Percentiles rank a stretch among this genome's conserved stretches.
phyloP scores from a whole-genome alignment of 2,888 invertebrate genomes.

The Alloplasta piceator region DNA sequence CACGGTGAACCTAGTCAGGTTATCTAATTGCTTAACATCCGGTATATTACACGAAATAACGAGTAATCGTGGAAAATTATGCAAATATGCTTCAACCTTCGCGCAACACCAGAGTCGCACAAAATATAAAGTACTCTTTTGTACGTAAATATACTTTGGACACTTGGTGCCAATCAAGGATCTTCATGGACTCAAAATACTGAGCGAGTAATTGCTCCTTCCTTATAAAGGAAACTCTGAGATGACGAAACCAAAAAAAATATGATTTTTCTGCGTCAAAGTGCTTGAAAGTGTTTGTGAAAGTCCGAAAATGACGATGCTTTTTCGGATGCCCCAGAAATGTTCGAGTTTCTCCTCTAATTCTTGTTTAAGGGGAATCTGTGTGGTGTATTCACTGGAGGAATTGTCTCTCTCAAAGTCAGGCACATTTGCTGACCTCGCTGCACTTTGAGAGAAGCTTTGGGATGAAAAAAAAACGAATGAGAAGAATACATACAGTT shows the following conservation, averaged over 20 bases:
- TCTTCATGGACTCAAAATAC: too few relatives aligned
- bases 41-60: too few relatives aligned
- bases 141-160: too few relatives aligned
- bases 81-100: not conserved
- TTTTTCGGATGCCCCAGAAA: slow-evolving; percentile 34
- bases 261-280: too few relatives aligned
- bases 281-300: too few relatives aligned
- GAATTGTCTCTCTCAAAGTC: slow-evolving; percentile 30
- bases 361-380: slow-evolving; percentile 17
- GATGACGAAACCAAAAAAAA: too few relatives aligned
- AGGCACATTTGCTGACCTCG: slow-evolving; percentile 49
- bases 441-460: slow-evolving; percentile 46
- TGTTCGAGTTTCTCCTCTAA: slow-evolving; percentile 25
- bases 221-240: too few relatives aligned
- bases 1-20: too few relatives aligned
- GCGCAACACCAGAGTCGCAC: not conserved
- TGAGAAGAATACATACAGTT: not conserved
- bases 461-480: slow-evolving; percentile 5
- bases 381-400: slow-evolving; percentile 24
- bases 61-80: not conserved
- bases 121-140: not conserved
- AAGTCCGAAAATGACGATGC: not conserved
- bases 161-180: too few relatives aligned
- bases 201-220: too few relatives aligned
- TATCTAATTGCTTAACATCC: too few relatives aligned